Evolutionary conservation across 35 echinoderm and acorn worm species (phyloP).

Genomic region (Apostichopus californicus): DNA sequence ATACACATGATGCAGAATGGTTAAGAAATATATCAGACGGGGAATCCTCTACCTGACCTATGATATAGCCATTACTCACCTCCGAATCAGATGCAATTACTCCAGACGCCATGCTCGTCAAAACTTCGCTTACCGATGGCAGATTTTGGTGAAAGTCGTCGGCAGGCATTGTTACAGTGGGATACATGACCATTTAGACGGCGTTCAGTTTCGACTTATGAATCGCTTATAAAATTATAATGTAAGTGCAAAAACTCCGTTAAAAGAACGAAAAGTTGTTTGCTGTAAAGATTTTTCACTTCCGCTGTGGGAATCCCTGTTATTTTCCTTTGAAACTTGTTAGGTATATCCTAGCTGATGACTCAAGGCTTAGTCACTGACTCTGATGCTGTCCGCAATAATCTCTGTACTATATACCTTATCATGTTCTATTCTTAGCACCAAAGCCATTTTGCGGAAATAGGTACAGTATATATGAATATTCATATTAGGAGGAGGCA

Average conservation of each 20-base stretch:
- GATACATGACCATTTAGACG: slow-evolving; percentile 60
- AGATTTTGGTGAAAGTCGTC: slow-evolving; percentile 60
- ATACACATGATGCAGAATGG: not conserved
- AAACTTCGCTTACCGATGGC: slow-evolving; percentile 54
- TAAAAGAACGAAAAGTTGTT: slow-evolving; percentile 33
- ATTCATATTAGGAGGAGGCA: slow-evolving; percentile 15
- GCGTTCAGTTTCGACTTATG: slow-evolving; percentile 14
- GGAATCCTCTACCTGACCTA: slow-evolving; percentile 35
- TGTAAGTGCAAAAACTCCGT: not conserved
- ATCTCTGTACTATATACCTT: slow-evolving; percentile 12
- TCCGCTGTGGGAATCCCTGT: slow-evolving; percentile 58
- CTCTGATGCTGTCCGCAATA: slow-evolving; percentile 10
- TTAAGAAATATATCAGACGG: not conserved
- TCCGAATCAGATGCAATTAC: slow-evolving; percentile 48
- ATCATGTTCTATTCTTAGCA: slow-evolving; percentile 28
- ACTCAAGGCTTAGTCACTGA: slow-evolving; percentile 56
- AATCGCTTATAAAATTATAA: not conserved
- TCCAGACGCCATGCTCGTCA: slow-evolving; percentile 63
- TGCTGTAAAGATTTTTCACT: not conserved
- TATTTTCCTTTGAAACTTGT: slow-evolving; percentile 45
- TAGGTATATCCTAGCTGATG: slow-evolving; percentile 47
- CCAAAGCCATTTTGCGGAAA: slow-evolving; percentile 6
- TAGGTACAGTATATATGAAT: not conserved
- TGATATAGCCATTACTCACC: slow-evolving; percentile 61
- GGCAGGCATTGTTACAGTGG: slow-evolving; percentile 45